Conservation (phyloP, 1,140 invertebrate species). For the Holotrichia oblita region DNA sequence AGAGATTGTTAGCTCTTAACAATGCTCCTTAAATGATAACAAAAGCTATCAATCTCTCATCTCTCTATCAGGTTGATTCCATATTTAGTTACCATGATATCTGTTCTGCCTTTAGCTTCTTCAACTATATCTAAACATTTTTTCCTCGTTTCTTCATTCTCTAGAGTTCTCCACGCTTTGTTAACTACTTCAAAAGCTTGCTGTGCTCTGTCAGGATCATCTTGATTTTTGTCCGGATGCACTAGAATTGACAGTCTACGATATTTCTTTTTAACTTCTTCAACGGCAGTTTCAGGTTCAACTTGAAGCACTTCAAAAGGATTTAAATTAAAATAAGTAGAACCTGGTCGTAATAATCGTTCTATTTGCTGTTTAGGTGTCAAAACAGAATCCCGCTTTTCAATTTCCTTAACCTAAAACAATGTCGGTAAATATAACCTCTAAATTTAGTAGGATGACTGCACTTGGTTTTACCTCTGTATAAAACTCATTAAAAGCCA, state of each 20-base stretch:
- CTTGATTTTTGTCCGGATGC: conserved; percentile 98
- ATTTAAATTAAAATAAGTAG: conserved; percentile 96
- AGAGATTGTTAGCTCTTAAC: conserved; percentile 32
- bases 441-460: conserved; percentile 16
- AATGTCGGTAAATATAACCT: conserved; percentile 43
- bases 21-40: neutral
- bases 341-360: conserved; percentile 88
- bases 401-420: conserved; percentile 92
- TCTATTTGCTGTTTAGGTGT: conserved; percentile 97
- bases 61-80: neutral
- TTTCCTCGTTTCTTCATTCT: conserved; percentile 93
- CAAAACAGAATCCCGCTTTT: conserved; percentile 88
- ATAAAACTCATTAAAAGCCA: conserved; percentile 74
- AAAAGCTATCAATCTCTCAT: conserved; percentile 32
- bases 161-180: conserved; percentile 95
- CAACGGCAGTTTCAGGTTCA: conserved; percentile 86
- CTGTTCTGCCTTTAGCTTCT: conserved; percentile 93
- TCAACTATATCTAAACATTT: conserved; percentile 97
- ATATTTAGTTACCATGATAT: conserved; percentile 82
- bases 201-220: conserved; percentile 94
- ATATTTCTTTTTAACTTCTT: conserved; percentile 97
- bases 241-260: conserved; percentile 95
- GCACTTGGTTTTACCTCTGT: conserved; percentile 65
- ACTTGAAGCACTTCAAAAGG: conserved; percentile 96
- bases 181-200: conserved; percentile 95